phyloP scores from a whole-genome alignment of 2,888 invertebrate genomes.

The Lasioglossum vierecki region DNA sequence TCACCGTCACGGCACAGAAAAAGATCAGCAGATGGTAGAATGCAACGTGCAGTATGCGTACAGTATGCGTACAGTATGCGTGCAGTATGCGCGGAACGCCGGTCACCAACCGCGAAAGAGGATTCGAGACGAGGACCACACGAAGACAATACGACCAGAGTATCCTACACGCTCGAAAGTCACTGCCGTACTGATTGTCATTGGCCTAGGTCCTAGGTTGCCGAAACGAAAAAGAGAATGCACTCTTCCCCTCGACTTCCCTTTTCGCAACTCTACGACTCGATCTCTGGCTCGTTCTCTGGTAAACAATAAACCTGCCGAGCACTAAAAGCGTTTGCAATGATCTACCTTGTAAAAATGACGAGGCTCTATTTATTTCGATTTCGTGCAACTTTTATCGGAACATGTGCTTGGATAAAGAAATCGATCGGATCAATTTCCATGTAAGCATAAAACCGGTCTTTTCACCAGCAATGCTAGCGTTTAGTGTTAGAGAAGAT shows the following conservation, averaged over 20 bases:
- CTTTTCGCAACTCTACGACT: neutral
- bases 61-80: neutral
- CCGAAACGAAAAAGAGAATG: slow-evolving; percentile 28
- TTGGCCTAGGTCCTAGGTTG: neutral
- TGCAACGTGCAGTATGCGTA: neutral
- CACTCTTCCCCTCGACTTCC: neutral
- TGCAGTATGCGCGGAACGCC: slow-evolving; percentile 13
- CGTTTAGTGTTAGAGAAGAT: too few relatives aligned
- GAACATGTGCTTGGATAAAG: too few relatives aligned
- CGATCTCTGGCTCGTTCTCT: neutral
- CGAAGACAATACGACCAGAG: neutral
- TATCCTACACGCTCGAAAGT: slow-evolving; percentile 32
- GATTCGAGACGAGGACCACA: neutral
- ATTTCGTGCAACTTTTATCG: too few relatives aligned
- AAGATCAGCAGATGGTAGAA: neutral
- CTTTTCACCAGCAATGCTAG: too few relatives aligned
- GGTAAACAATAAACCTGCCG: neutral
- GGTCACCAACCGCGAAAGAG: neutral
- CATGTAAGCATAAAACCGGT: too few relatives aligned
- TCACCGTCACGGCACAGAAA: neutral
- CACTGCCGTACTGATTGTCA: slow-evolving; percentile 51
- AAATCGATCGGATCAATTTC: too few relatives aligned
- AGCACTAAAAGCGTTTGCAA: too few relatives aligned
- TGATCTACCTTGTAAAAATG: too few relatives aligned
- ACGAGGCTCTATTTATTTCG: too few relatives aligned